Conservation (phyloP, 2,888 invertebrate genomes). For the Epiblema foenella region DNA sequence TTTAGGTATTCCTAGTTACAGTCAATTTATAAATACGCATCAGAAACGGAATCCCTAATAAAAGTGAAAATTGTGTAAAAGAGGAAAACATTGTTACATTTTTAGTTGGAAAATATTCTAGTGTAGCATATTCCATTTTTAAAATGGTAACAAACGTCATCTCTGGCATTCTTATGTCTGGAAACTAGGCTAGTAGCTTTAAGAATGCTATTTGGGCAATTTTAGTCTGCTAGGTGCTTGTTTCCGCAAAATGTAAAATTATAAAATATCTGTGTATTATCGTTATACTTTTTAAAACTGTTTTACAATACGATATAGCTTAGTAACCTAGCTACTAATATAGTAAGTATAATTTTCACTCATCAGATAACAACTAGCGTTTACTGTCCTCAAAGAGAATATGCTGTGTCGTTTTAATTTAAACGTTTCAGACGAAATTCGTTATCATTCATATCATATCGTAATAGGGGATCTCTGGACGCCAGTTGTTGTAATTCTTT, state of each 20-base stretch:
- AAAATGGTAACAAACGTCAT: conserved; percentile 31
- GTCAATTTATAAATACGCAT: background rate
- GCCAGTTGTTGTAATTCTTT: conserved; percentile 13
- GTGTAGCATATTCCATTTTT: conserved; percentile 26
- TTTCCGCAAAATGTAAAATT: no score
- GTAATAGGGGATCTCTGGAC: conserved; percentile 60
- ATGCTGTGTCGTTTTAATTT: conserved; percentile 67
- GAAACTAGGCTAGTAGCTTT: conserved; percentile 27
- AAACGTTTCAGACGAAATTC: conserved; percentile 64
- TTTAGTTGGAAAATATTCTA: conserved; percentile 15
- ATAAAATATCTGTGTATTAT: no score
- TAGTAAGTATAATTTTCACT: background rate
- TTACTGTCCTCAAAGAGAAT: conserved; percentile 62
- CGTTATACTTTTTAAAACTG: no score
- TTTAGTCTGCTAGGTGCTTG: background rate
- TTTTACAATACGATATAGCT: no score
- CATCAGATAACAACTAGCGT: conserved; percentile 49
- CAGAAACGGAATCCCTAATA: background rate
- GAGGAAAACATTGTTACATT: conserved; percentile 25
- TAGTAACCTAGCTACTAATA: background rate
- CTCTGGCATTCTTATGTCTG: conserved; percentile 24
- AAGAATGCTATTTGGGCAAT: conserved; percentile 13
- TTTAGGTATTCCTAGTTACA: background rate
- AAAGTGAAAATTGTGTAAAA: conserved; percentile 30
- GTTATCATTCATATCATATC: conserved; percentile 63